These are phyloP conservation scores for Mizuhopecten yessoensis DNA, from an alignment of 1,140 invertebrate genomes.

Conservation along the genomic window DNA sequence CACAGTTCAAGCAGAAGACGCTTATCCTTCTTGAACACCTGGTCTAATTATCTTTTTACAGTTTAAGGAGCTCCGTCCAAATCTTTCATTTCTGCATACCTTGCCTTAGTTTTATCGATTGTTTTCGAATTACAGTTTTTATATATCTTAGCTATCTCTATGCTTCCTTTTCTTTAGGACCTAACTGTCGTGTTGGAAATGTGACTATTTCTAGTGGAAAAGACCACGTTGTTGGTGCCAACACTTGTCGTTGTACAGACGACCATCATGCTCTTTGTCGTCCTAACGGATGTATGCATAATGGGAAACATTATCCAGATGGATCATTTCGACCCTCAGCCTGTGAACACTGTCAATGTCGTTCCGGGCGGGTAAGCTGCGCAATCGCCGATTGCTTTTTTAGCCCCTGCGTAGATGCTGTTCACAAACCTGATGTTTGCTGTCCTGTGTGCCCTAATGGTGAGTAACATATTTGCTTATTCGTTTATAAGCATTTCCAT, in stretches of 20 bases:
- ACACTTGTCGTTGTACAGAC: background rate
- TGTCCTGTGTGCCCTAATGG: background rate
- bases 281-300: background rate
- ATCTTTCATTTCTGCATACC: no score
- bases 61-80: no score
- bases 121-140: no score
- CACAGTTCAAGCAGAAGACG: no score
- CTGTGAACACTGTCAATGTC: constrained; percentile 9
- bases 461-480: background rate
- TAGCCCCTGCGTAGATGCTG: background rate
- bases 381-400: background rate
- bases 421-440: background rate
- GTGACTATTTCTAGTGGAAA: background rate
- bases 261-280: background rate
- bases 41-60: no score
- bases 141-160: no score
- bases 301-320: background rate
- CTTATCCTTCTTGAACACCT: no score
- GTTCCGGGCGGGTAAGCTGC: background rate
- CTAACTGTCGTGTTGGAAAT: background rate
- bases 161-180: background rate
- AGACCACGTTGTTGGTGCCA: background rate
- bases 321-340: background rate
- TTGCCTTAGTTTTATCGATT: no score
- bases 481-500: no score